phyloP scores from a whole-genome alignment of 2,797 vertebrate genomes.

The Intellagama lesueurii region DNA sequence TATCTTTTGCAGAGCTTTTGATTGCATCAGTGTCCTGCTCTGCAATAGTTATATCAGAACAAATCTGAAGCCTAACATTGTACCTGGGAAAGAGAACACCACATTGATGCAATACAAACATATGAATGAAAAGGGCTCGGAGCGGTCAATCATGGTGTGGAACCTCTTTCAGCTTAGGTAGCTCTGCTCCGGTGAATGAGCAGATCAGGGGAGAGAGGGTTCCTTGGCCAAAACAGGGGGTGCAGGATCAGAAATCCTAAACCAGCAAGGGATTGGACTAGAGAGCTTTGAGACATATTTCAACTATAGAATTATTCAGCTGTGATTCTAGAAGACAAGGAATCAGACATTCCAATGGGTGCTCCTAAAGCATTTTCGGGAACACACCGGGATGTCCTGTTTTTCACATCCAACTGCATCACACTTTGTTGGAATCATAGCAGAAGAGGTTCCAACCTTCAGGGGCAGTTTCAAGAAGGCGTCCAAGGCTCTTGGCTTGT shows the following conservation, averaged over 20 bases:
- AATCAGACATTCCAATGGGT: background rate
- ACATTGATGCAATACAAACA: background rate
- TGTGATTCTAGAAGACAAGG: background rate
- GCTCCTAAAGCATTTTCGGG: background rate
- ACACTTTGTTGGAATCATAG: background rate
- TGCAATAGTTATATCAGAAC: background rate
- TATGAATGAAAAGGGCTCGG: background rate
- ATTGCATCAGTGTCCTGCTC: background rate
- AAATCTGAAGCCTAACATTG: background rate
- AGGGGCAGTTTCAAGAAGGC: too few relatives aligned
- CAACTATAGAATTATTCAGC: background rate
- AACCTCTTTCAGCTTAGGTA: too few relatives aligned
- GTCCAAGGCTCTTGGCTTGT: background rate
- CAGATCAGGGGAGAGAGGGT: too few relatives aligned
- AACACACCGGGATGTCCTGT: background rate
- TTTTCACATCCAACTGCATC: background rate
- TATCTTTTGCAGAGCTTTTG: background rate
- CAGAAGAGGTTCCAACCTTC: background rate
- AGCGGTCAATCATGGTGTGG: background rate
- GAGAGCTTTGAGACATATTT: background rate
- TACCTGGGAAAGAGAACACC: background rate
- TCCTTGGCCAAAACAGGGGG: background rate
- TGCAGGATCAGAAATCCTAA: too few relatives aligned
- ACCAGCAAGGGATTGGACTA: background rate
- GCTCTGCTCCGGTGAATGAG: background rate